Conservation (phyloP, 2,888 invertebrate genomes). For the Drosophila niveifrons region DNA sequence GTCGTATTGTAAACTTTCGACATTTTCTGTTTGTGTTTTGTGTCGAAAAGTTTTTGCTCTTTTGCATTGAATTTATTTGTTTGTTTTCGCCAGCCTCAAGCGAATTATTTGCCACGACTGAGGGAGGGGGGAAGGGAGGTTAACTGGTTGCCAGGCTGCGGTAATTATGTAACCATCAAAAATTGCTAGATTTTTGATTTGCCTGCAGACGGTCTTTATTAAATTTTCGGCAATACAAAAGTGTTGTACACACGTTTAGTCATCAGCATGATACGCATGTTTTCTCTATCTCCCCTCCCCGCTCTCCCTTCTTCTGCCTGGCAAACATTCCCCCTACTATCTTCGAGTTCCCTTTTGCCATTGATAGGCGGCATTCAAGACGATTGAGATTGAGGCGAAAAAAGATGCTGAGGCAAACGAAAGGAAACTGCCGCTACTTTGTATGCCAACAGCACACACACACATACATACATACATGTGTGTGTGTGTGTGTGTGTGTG, state of each 20-base stretch:
- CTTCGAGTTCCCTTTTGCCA: conserved; percentile 22
- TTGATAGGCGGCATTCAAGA: conserved; percentile 70
- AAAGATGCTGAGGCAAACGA: conserved; percentile 36
- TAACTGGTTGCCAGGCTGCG: conserved; percentile 53
- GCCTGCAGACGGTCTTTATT: conserved; percentile 44
- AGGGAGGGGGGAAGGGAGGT: conserved; percentile 4
- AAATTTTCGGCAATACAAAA: conserved; percentile 59
- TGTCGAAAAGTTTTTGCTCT: conserved; percentile 62
- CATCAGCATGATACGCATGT: conserved; percentile 28
- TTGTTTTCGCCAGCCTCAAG: conserved; percentile 57
- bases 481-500: conserved; percentile 19
- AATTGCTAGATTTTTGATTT: conserved; percentile 64
- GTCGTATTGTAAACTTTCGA: conserved; percentile 64
- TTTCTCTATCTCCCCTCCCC: not conserved
- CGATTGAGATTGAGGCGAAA: conserved; percentile 59
- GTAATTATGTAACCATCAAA: conserved; percentile 69
- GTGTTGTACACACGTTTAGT: conserved; percentile 27
- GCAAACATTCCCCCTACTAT: not conserved
- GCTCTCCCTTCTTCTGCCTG: not conserved
- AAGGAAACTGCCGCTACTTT: conserved; percentile 71
- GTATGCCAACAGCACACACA: conserved; percentile 58
- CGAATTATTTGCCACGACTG: conserved; percentile 50
- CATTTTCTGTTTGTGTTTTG: conserved; percentile 53
- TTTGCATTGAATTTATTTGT: conserved; percentile 76
- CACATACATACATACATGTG: not conserved